These are phyloP conservation scores for Zaprionus vittiger DNA, from an alignment of 1,140 invertebrate genomes.

Conservation along the genomic window DNA sequence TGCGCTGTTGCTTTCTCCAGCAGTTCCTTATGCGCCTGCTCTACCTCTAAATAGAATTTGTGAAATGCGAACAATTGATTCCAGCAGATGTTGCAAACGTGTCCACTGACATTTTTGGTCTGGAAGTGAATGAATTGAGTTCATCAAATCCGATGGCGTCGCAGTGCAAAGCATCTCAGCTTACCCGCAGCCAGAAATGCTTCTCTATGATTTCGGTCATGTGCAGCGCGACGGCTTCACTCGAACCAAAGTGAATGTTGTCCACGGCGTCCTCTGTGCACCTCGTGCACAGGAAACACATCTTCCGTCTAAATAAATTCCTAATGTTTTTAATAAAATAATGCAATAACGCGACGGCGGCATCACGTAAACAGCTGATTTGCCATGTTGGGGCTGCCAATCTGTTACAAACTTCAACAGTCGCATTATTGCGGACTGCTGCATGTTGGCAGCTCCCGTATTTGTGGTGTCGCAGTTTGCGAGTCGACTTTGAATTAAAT, in stretches of 20 bases:
- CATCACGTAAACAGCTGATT: slow-evolving; percentile 39
- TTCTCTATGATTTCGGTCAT: slow-evolving; percentile 60
- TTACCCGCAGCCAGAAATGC: slow-evolving; percentile 70
- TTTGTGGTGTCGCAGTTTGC: slow-evolving; percentile 9
- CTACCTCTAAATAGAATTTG: slow-evolving; percentile 60
- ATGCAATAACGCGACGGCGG: slow-evolving; percentile 31
- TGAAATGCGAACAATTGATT: slow-evolving; percentile 63
- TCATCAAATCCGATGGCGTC: neutral
- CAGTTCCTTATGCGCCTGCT: slow-evolving; percentile 52
- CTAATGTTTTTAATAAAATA: slow-evolving; percentile 27
- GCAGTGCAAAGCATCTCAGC: slow-evolving; percentile 1
- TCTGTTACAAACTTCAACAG: slow-evolving; percentile 2
- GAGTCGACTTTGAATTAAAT: slow-evolving; percentile 55
- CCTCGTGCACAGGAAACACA: slow-evolving; percentile 59
- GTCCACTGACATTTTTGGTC: slow-evolving; percentile 38
- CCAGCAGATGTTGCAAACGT: slow-evolving; percentile 63
- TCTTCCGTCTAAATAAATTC: slow-evolving; percentile 14
- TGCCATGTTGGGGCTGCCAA: slow-evolving; percentile 17
- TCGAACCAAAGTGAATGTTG: slow-evolving; percentile 55
- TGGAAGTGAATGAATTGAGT: slow-evolving; percentile 19
- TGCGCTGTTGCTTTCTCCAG: neutral
- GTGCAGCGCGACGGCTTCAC: slow-evolving; percentile 47
- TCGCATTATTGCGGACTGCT: neutral
- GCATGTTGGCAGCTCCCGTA: slow-evolving; percentile 7
- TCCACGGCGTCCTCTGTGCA: slow-evolving; percentile 29